Evolutionary conservation across 2,888 invertebrate species (phyloP), one percentile per base, ranked within the genome.

Genomic region (Phaedon cochleariae): DNA sequence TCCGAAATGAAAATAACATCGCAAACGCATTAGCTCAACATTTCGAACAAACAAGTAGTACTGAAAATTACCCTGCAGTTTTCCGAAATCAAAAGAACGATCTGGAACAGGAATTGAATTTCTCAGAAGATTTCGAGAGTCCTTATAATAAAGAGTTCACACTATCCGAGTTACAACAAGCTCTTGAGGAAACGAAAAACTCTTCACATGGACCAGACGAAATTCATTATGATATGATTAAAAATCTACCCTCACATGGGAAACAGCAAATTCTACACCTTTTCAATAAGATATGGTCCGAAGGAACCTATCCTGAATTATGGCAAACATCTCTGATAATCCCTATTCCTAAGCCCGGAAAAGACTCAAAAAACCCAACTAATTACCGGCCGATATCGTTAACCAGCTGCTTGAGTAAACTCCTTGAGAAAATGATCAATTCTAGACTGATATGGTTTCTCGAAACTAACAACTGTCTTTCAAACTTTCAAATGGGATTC

Each of bases 271-370:
- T 62, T 6, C 17, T 66, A 18, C 9, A 48, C 2, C 15, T 62
- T 12, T 68, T 57, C 7, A 64, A 68, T 20, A 31, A 29, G 26
- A 52, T 68, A 17, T 68, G 63, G 45, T 34, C 9, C 10, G 15
- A 15, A n/a, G n/a, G n/a, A n/a, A n/a, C n/a, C n/a, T n/a, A n/a
- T n/a, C n/a, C n/a, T n/a, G n/a, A n/a, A n/a, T 46, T 15, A 20
- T 67, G 55, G 64, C 51, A 63, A 41, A 46, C 29, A 29, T 57
- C 59, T 7, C 34, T 59, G 5, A 31, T 65, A 55, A 52, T 68
- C 2, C 49, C 60, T 9, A 55, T 55, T 10, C 53, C 22, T n/a
- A n/a, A n/a, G n/a, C n/a, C n/a, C n/a, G n/a, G n/a, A n/a, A n/a
- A n/a, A n/a, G n/a, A n/a, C n/a, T 26, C 45, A 10, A 29, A 15